Evolutionary conservation across 1,140 invertebrate species (phyloP).

Genomic region (Mya arenaria): DNA sequence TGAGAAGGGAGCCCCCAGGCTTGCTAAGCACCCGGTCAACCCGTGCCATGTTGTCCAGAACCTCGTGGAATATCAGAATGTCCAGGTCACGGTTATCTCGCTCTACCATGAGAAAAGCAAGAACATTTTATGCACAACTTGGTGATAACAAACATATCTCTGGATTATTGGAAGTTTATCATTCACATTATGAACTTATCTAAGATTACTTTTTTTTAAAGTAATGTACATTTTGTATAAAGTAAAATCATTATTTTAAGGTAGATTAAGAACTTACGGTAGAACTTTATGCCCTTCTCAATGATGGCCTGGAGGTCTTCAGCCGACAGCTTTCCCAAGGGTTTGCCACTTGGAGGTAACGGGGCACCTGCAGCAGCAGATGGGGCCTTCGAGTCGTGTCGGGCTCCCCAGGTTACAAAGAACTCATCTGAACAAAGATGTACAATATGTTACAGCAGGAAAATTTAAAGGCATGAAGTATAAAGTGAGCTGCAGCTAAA

Average conservation of each 20-base stretch:
- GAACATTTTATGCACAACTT: no score
- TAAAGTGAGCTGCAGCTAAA: no score
- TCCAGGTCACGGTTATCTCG: conserved; percentile 84
- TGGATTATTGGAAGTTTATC: not conserved
- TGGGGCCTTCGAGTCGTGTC: conserved; percentile 67
- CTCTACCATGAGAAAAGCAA: no score
- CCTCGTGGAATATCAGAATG: conserved; percentile 85
- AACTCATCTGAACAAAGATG: conserved; percentile 64
- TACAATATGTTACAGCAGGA: no score
- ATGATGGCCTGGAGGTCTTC: conserved; percentile 85
- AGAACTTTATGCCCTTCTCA: conserved; percentile 86
- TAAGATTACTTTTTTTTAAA: not conserved
- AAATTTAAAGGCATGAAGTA: no score
- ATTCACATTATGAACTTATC: not conserved
- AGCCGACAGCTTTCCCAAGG: conserved; percentile 83
- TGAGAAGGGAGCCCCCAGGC: conserved; percentile 86
- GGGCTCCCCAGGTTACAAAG: conserved; percentile 82
- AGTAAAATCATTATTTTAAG: not conserved
- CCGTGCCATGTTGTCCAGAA: conserved; percentile 85
- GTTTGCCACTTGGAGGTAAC: conserved; percentile 82
- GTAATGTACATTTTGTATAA: no score
- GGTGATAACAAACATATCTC: no score
- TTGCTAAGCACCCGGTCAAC: conserved; percentile 85
- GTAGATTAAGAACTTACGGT: conserved; percentile 82
- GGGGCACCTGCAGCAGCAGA: conserved; percentile 77